These are phyloP conservation scores for Sycophila texana DNA, from an alignment of 2,888 invertebrate genomes.

Conservation along the genomic window DNA sequence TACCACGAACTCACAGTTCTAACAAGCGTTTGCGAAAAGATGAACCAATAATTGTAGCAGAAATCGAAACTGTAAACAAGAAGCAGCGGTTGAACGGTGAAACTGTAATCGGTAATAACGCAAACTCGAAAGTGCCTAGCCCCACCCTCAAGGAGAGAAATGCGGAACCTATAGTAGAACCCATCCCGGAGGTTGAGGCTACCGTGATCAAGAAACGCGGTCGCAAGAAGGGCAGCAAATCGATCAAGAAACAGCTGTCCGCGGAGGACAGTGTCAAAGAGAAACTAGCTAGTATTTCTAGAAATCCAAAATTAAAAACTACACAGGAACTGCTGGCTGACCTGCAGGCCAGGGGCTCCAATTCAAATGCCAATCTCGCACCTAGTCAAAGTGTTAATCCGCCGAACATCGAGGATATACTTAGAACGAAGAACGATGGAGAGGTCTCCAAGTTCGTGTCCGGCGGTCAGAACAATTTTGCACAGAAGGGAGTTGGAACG, in stretches of 20 bases:
- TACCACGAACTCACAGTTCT: constrained; percentile 77
- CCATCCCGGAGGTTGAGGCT: constrained; percentile 58
- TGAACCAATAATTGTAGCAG: constrained; percentile 59
- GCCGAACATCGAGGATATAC: constrained; percentile 69
- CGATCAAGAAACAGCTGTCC: constrained; percentile 76
- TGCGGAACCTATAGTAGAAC: constrained; percentile 65
- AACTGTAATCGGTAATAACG: constrained; percentile 65
- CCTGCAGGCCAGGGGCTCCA: constrained; percentile 80
- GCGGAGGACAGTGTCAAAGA: constrained; percentile 78
- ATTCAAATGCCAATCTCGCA: constrained; percentile 66
- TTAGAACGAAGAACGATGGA: constrained; percentile 73
- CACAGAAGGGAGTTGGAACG: constrained; percentile 48
- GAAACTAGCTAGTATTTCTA: constrained; percentile 79
- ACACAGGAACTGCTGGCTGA: constrained; percentile 89
- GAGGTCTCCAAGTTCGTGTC: constrained; percentile 73
- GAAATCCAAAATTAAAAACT: constrained; percentile 83
- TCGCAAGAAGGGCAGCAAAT: constrained; percentile 79
- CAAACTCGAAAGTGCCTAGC: constrained; percentile 76
- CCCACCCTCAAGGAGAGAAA: constrained; percentile 70
- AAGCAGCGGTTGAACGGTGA: constrained; percentile 77
- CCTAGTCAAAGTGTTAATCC: constrained; percentile 70
- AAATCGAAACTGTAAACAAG: constrained; percentile 64
- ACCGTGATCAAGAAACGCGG: constrained; percentile 78
- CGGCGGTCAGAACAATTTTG: constrained; percentile 61
- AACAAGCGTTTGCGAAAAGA: constrained; percentile 78